A percentile compares a stretch with the other conserved stretches of the same genome.
Evolutionary conservation across 92 coral and sea anemone genomes (phyloP).

Genomic region (Blastomussa wellsi): DNA sequence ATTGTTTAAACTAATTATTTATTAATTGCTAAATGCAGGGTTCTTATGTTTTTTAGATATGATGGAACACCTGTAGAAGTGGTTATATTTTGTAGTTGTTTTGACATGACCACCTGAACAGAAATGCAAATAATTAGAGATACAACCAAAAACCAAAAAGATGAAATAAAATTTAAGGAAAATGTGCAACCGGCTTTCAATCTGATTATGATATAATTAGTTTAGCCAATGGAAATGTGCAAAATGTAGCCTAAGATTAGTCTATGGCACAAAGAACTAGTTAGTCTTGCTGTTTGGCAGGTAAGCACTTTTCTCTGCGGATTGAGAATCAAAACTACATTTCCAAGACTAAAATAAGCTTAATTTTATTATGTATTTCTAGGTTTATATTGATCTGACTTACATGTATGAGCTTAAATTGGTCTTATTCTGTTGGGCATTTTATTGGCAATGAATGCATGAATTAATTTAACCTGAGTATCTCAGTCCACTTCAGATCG

Average conservation of each 20-base stretch:
- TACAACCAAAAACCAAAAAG: background rate
- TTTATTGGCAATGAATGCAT: too few relatives aligned
- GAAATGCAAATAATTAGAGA: background rate
- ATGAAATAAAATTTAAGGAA: background rate
- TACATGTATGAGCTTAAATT: too few relatives aligned
- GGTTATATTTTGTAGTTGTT: background rate
- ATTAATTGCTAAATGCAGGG: slow-evolving; percentile 1
- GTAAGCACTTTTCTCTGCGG: background rate
- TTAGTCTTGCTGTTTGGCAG: background rate
- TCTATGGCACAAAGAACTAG: background rate
- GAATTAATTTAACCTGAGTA: too few relatives aligned
- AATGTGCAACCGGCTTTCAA: too few relatives aligned
- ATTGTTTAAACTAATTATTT: background rate
- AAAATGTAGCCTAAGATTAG: too few relatives aligned
- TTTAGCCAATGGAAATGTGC: too few relatives aligned
- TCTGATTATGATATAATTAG: too few relatives aligned
- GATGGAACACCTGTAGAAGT: background rate
- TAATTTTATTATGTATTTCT: too few relatives aligned
- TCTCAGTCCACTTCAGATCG: too few relatives aligned
- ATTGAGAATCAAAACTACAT: background rate
- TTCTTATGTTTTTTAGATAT: background rate
- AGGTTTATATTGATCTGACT: too few relatives aligned
- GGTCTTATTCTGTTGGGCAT: too few relatives aligned
- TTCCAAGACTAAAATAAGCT: background rate
- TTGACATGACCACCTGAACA: background rate